A percentile compares a stretch with the other conserved stretches of the same genome.
Conservation (phyloP, 2,888 invertebrate species). For the Calameuta pallipes region DNA sequence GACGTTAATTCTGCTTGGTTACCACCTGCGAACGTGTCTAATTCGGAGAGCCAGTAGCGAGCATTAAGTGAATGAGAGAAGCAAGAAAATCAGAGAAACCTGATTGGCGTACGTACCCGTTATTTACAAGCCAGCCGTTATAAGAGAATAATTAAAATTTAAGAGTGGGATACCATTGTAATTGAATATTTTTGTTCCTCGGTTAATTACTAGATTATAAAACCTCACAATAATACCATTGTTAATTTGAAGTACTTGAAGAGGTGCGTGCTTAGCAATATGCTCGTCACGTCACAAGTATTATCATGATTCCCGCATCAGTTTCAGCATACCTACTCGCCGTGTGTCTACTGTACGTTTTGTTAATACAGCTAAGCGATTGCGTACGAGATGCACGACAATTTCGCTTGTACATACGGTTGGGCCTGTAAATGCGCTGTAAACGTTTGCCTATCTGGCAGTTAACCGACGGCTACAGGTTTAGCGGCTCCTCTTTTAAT, state of each 20-base stretch:
- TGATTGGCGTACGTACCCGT: not conserved
- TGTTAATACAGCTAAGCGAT: not conserved
- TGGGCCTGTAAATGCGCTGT: not conserved
- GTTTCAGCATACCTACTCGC: not conserved
- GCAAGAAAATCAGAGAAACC: not conserved
- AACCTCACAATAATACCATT: not conserved
- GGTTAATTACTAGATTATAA: slow-evolving; percentile 10
- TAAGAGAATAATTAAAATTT: slow-evolving; percentile 17
- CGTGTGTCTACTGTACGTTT: not conserved
- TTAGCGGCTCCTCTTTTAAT: slow-evolving; percentile 6
- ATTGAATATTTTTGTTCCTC: slow-evolving; percentile 36
- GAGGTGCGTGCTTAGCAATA: not conserved
- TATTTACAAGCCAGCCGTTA: not conserved
- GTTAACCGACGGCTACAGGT: not conserved
- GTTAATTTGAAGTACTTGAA: not conserved
- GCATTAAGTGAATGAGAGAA: not conserved
- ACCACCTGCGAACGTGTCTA: not conserved
- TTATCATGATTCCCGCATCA: not conserved
- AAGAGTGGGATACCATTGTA: slow-evolving; percentile 22
- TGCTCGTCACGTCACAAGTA: not conserved
- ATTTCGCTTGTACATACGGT: not conserved
- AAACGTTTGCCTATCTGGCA: not conserved
- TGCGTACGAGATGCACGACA: not conserved
- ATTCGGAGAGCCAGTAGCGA: not conserved
- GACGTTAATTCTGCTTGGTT: slow-evolving; percentile 1